Evolutionary conservation across 53 echinoderm and acorn worm species (phyloP).

Genomic region (Echinarachnius parma): DNA sequence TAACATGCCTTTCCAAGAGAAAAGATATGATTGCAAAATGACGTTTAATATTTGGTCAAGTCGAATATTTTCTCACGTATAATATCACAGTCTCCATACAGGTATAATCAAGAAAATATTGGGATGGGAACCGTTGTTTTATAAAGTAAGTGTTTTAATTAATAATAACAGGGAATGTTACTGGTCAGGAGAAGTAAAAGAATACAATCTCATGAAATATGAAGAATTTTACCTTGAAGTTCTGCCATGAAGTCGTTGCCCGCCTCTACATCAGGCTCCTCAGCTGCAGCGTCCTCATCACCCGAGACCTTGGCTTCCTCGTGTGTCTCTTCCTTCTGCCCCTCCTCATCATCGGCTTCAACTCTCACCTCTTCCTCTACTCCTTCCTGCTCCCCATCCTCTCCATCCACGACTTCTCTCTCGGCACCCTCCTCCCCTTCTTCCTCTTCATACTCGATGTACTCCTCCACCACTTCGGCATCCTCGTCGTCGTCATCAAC

Average conservation of each 20-base stretch:
- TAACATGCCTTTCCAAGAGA: too few species aligned
- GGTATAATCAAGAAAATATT: too few species aligned
- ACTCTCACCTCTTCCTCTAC: conserved; percentile 14
- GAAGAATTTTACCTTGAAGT: neutral
- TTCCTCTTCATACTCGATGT: conserved; percentile 18
- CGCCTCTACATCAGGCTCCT: neutral
- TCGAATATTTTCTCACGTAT: too few species aligned
- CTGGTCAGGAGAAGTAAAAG: too few species aligned
- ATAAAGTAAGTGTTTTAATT: too few species aligned
- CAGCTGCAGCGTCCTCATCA: conserved; percentile 13
- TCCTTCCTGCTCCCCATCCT: conserved; percentile 18
- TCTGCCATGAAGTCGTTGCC: neutral
- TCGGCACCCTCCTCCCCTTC: conserved; percentile 13
- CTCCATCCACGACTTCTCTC: conserved; percentile 12
- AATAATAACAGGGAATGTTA: too few species aligned
- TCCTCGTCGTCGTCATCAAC: conserved; percentile 29
- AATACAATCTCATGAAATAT: neutral
- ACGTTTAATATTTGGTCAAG: too few species aligned
- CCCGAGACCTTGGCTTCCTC: neutral
- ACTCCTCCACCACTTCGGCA: conserved; percentile 15
- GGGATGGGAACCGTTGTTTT: too few species aligned
- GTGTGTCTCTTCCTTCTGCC: neutral
- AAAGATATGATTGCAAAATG: too few species aligned
- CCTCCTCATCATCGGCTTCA: conserved; percentile 27
- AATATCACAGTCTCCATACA: too few species aligned